Base-by-base conservation (phyloP, 1,140 invertebrate species). In the Brachionus rotundiformis region DNA sequence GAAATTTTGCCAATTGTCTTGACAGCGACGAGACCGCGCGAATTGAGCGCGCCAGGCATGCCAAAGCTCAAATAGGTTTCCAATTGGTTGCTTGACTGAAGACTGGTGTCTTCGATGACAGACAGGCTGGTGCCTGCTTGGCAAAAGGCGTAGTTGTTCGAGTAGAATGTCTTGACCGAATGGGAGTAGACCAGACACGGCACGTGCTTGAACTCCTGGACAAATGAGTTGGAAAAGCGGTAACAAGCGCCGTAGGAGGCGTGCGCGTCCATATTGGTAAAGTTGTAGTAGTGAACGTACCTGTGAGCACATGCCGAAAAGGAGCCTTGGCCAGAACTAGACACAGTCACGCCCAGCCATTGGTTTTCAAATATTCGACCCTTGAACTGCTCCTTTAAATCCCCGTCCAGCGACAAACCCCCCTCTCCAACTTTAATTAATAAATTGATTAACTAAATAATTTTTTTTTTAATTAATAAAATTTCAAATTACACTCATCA, bases 231-330 rank as follows among this genome's bases (percentile, higher is more conserved):
- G 6, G 23, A 59, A 39, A 79, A 79, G 4, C 76, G 19, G 19
- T 79, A 79, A n/a, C 76, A 79, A n/a, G 76, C 76, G 3, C 76
- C 76, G 25, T 79, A 79, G 25, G 76, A 16, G 16, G 76, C 76
- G 54, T 79, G 76, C 2, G 47, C 47, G n/a, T 79, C 76, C n/a
- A 47, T 29, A 33, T 29, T 41, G 7, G 76, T 59, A 63, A 79
- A 79, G 25, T 79, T 63, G n/a, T 79, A 79, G 33, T 79, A 79
- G 25, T 79, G 76, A 25, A 63, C 76, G 25, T 79, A 79, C 19
- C 59, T 79, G 27, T 79, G 76, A 23, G 76, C 76, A 31, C 76
- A 79, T 19, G 76, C 76, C 10, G 29, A 39, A 16, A 79, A 79
- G 0, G 59, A 54, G 10, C 76, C 76, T 39, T 79, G 23, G 44